Evolutionary conservation across 64 coral and sea anemone species (phyloP).

Genomic region (Montipora capricornis): DNA sequence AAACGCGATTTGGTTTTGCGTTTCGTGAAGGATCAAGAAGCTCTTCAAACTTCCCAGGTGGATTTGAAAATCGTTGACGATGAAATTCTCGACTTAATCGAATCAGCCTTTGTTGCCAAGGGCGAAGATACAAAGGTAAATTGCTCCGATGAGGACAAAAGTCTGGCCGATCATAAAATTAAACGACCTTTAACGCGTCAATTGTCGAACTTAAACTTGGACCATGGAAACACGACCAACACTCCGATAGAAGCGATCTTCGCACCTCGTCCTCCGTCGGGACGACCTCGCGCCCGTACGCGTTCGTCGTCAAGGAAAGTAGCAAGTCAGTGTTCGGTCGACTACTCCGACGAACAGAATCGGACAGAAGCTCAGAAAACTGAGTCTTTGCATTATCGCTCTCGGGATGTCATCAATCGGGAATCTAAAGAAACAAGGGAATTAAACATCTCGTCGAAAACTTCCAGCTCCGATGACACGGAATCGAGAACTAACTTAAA

Average conservation of each 20-base stretch:
- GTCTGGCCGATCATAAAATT: background rate
- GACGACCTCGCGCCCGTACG: conserved; percentile 38
- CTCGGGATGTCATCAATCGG: background rate
- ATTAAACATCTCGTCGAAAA: background rate
- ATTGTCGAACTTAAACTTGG: conserved; percentile 21
- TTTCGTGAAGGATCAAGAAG: conserved; percentile 94
- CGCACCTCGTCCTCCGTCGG: conserved; percentile 47
- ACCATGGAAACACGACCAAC: background rate
- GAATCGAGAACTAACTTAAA: conserved; percentile 18
- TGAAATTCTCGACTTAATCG: conserved; percentile 93
- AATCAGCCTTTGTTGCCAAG: conserved; percentile 88
- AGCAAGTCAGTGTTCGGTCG: background rate
- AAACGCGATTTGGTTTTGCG: conserved; percentile 90
- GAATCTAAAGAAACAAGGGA: background rate
- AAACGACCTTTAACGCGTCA: background rate
- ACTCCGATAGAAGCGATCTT: background rate
- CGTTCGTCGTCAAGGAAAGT: conserved; percentile 14
- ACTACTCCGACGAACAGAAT: background rate
- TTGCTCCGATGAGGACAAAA: conserved; percentile 32
- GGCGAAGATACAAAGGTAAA: conserved; percentile 58
- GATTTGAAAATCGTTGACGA: conserved; percentile 87
- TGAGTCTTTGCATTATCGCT: background rate
- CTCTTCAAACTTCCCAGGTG: conserved; percentile 91
- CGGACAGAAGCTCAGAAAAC: background rate
- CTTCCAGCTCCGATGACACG: background rate